Evolutionary conservation across 1,140 invertebrate genomes (phyloP), one percentile per base, ranked within the genome.

Genomic region (Caenorhabditis latens): DNA sequence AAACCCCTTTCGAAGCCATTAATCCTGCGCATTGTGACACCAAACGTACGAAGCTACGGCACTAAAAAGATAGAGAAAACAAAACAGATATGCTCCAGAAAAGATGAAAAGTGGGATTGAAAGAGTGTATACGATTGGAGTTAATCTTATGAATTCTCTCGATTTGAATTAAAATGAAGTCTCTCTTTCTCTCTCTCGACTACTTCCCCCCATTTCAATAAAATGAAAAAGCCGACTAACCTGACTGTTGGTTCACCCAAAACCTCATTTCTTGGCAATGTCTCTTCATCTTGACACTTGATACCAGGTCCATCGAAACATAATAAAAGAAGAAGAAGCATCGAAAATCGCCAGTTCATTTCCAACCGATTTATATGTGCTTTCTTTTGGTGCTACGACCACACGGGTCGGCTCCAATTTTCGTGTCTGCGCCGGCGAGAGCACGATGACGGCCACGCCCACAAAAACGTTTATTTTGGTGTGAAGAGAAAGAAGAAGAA

Each of bases 11-110:
- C 46, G 71, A 79, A 79, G 71, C 71, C 71, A 79, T 79, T 79
- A 79, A 79, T 79, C 71, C 71, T 79, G 71, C 71, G 71, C 71
- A 79, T 79, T 79, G 71, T 79, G 71, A 79, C 71, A 79, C 71
- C 71, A 79, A 79, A 79, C 71, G 71, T 79, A 79, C 71, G 21
- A 71, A 46, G 42, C 65, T 46, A 48, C 32, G 71, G 71, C 24
- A 40, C 24, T 40, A 63, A 63, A 50, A 50, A 50, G 9, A 14
- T 14, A 50, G 71, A 32, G 7, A n/a, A 50, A 53, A 53, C 5
- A 53, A 16, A 32, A 53, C 2, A 79, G 46, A 48, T 13, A 42
- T 43, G 71, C 32, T 42, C 67, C 11, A 50, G 46, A 50, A 43
- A 71, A 42, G 67, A 75, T 46, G 21, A 58, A 53, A 16, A 53